These are phyloP conservation scores for Dipodomys stephensi DNA, from an alignment of 2,113 vertebrate genomes.

Conservation along the genomic window DNA sequence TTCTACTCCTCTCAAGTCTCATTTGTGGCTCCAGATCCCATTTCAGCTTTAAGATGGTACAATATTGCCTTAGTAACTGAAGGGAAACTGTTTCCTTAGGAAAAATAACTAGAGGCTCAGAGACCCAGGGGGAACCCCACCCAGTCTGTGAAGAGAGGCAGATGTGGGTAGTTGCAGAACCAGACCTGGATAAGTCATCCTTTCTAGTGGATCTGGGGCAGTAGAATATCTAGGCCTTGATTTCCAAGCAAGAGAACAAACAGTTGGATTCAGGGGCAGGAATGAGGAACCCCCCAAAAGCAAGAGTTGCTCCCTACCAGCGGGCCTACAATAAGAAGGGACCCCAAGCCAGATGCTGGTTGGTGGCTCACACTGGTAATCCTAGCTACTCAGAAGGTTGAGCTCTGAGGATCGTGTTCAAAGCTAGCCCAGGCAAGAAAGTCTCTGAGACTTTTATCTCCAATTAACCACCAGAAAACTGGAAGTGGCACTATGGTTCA, in stretches of 20 bases:
- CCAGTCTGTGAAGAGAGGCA: background rate
- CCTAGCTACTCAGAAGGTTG: too few species aligned
- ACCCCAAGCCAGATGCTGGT: too few species aligned
- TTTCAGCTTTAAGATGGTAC: conserved; percentile 73
- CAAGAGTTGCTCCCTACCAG: background rate
- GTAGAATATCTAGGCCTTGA: conserved; percentile 18
- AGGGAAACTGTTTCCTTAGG: conserved; percentile 60
- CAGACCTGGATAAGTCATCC: background rate
- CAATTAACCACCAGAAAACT: too few species aligned
- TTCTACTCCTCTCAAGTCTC: conserved; percentile 33
- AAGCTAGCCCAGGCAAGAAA: too few species aligned
- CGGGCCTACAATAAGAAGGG: background rate
- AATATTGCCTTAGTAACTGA: conserved; percentile 62
- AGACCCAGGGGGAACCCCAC: background rate
- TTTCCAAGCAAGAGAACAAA: conserved; percentile 15
- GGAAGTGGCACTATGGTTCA: too few species aligned
- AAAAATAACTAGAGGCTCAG: conserved; percentile 38
- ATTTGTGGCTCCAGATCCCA: conserved; percentile 70
- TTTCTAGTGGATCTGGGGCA: conserved; percentile 14
- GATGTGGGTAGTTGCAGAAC: background rate
- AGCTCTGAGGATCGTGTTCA: too few species aligned
- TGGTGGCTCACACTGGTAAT: too few species aligned
- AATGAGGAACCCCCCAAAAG: background rate
- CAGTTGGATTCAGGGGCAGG: background rate
- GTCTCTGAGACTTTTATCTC: too few species aligned